Percentiles rank a stretch among this genome's conserved stretches.
Conservation (phyloP, 2,888 invertebrate genomes). For the Agrochola lychnidis region DNA sequence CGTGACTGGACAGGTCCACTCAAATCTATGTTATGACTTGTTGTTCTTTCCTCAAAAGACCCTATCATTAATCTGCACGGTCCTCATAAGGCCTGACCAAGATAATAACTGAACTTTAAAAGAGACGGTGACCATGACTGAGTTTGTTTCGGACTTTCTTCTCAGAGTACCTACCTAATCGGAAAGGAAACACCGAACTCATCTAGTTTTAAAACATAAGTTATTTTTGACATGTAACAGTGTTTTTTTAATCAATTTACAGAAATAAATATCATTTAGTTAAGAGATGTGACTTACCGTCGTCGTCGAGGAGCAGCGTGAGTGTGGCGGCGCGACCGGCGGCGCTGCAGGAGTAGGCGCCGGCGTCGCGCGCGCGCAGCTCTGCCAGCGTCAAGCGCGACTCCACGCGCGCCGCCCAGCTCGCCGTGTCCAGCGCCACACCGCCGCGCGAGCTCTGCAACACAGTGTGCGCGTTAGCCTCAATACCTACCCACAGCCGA, state of each 20-base stretch:
- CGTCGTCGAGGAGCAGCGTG: constrained; percentile 50
- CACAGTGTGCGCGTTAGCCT: background rate
- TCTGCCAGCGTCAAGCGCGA: constrained; percentile 90
- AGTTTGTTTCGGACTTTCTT: background rate
- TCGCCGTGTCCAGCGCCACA: constrained; percentile 92
- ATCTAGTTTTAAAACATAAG: background rate
- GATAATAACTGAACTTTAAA: background rate
- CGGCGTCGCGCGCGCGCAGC: constrained; percentile 89
- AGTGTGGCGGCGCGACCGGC: constrained; percentile 57
- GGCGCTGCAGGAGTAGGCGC: constrained; percentile 73
- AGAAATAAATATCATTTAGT: background rate
- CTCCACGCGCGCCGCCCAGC: constrained; percentile 91
- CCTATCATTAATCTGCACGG: background rate
- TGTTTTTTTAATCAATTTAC: background rate
- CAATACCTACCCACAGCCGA: background rate
- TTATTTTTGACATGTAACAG: background rate
- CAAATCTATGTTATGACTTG: background rate
- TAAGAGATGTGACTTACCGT: constrained; percentile 38
- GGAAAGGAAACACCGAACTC: background rate
- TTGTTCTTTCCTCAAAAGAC: background rate
- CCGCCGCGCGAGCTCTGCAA: constrained; percentile 81
- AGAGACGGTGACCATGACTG: too few relatives aligned
- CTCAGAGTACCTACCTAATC: too few relatives aligned
- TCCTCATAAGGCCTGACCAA: background rate
- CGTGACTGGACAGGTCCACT: background rate